Evolutionary conservation across 2,113 vertebrate genomes (phyloP).

Genomic region (Nibea coibor): DNA sequence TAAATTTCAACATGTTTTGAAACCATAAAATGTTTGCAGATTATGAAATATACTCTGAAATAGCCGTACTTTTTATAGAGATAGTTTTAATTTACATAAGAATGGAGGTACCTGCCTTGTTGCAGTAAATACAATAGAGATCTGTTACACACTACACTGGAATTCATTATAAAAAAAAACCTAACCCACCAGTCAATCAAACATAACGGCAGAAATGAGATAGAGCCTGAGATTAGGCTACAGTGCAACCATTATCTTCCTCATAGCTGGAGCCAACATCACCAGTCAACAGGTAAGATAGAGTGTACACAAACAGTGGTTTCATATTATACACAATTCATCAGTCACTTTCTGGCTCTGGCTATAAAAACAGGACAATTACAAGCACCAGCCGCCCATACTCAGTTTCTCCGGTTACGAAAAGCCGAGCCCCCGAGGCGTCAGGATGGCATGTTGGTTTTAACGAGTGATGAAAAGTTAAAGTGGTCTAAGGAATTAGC

Average conservation of each 20-base stretch:
- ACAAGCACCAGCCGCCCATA: constrained; percentile 43
- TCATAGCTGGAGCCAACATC: constrained; percentile 28
- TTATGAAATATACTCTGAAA: not conserved
- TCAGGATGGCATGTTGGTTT: constrained; percentile 65
- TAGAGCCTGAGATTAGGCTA: constrained; percentile 33
- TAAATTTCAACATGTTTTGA: not conserved
- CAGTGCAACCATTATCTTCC: constrained; percentile 14
- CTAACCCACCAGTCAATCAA: constrained; percentile 14
- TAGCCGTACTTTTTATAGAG: not conserved
- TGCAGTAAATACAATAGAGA: not conserved
- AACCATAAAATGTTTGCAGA: not conserved
- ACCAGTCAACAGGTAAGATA: constrained; percentile 38
- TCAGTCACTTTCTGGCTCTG: constrained; percentile 49
- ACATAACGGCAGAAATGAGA: constrained; percentile 22
- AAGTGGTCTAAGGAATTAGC: constrained; percentile 83
- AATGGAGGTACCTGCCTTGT: not conserved
- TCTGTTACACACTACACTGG: not conserved
- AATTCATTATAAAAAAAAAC: not conserved
- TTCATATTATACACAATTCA: constrained; percentile 58
- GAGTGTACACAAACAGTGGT: constrained; percentile 52
- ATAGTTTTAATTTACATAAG: not conserved
- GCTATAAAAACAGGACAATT: constrained; percentile 68
- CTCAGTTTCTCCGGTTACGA: constrained; percentile 60
- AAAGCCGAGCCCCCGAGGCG: constrained; percentile 67
- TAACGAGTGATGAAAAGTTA: constrained; percentile 77